These are phyloP conservation scores for Babylonia areolata DNA, from an alignment of 1,140 invertebrate species.

Conservation along the genomic window DNA sequence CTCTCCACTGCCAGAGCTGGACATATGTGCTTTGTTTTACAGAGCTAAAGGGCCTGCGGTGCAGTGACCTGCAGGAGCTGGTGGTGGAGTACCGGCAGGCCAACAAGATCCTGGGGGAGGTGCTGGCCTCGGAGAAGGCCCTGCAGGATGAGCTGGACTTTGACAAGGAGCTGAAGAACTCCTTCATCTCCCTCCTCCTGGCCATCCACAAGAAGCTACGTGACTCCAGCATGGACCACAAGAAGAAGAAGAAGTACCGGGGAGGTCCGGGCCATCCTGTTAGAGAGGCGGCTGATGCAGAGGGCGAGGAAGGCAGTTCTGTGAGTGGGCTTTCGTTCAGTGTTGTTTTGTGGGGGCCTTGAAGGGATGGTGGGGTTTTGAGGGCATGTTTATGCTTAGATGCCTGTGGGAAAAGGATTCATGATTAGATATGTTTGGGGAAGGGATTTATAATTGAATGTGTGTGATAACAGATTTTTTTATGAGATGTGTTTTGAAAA, in stretches of 20 bases:
- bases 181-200: slow-evolving; percentile 97
- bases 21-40: no score
- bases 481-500: no score
- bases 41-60: slow-evolving; percentile 90
- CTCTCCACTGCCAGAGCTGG: no score
- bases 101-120: slow-evolving; percentile 95
- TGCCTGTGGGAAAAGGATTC: no score
- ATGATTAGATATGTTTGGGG: no score
- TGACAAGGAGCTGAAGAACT: slow-evolving; percentile 99
- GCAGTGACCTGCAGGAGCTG: slow-evolving; percentile 92
- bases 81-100: slow-evolving; percentile 94
- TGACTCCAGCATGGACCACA: slow-evolving; percentile 67
- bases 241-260: slow-evolving; percentile 58
- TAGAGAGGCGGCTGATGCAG: neutral
- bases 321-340: neutral
- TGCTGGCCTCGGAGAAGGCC: slow-evolving; percentile 84
- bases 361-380: no score
- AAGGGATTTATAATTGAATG: no score
- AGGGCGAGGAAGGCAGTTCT: neutral
- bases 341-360: no score
- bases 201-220: slow-evolving; percentile 86
- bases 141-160: slow-evolving; percentile 96
- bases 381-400: no score
- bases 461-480: no score
- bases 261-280: slow-evolving; percentile 38